Base-by-base conservation (phyloP, 1,140 invertebrate species). In the Globodera ellingtonae region DNA sequence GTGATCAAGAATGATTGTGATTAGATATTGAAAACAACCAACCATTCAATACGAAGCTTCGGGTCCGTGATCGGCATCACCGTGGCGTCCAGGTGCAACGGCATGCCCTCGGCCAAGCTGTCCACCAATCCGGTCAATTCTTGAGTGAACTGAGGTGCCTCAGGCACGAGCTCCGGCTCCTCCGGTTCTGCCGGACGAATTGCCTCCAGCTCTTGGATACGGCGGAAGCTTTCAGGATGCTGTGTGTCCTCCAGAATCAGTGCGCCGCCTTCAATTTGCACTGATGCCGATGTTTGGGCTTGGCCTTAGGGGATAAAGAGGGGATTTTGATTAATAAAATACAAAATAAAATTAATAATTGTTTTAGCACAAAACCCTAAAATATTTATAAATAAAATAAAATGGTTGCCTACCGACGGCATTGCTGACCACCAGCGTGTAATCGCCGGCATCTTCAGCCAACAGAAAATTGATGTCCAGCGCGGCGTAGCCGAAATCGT, bases 41-140 rank as follows among this genome's bases (percentile, higher is more conserved):
- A 76, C 89, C 88, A 89, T 79, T 89, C 86, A 66, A 89, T 86
- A 47, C 78, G 47, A 69, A 89, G 92, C 85, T 95, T 94, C 0
- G 96, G 93, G 90, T 98, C 96, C 89, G 97, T 97, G 82, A 98
- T 94, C 10, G 97, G 97, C 87, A 97, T 94, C 35, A 99, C 93
- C 72, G 95, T 93, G 87, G 94, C 96, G 91, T 98, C 96, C 84
- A 98, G 92, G 91, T 98, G 96, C 81, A 94, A 94, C 83, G 94
- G 94, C 87, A 96, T 94, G 70, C 94, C 94, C 92, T 97, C 95
- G 48, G 79, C 83, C 50, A 88, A 67, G 6, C 71, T 69, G 47
- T 88, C 85, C 56, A 46, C 62, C 10, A 84, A 85, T 56, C 84
- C 85, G 44, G 77, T 79, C 24, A 88, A 75, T 69, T 86, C 81